Conservation (phyloP, 2,797 vertebrate species). For the Gadopsis bispinosus region DNA sequence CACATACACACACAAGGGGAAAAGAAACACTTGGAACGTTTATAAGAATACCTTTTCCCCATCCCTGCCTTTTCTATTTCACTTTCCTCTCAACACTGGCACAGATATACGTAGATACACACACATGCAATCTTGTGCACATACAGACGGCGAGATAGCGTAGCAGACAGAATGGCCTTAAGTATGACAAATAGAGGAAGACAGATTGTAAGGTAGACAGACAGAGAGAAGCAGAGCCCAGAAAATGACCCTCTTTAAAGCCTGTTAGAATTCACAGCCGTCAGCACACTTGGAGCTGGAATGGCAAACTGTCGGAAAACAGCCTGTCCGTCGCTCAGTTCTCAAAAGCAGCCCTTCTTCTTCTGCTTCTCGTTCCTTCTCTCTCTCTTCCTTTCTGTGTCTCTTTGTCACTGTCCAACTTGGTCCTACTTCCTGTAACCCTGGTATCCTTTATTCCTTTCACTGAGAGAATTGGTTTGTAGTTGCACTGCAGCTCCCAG, state of each 20-base stretch:
- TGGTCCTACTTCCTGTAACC: constrained; percentile 85
- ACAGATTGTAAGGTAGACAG: constrained; percentile 56
- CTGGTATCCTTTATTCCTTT: constrained; percentile 78
- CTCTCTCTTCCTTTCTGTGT: constrained; percentile 46
- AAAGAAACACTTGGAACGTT: constrained; percentile 38
- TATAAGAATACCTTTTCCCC: constrained; percentile 30
- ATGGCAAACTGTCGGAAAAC: constrained; percentile 58
- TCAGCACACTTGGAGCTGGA: constrained; percentile 64
- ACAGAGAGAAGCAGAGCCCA: constrained; percentile 55
- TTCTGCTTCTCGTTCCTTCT: constrained; percentile 51
- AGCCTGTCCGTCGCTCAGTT: constrained; percentile 50
- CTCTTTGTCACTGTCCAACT: constrained; percentile 74
- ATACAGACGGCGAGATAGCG: constrained; percentile 66
- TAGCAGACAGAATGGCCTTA: constrained; percentile 59
- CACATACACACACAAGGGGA: constrained; percentile 33
- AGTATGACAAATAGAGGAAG: constrained; percentile 68
- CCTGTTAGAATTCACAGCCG: constrained; percentile 56
- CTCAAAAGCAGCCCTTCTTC: constrained; percentile 63
- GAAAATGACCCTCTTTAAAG: constrained; percentile 61
- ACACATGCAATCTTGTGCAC: constrained; percentile 62
- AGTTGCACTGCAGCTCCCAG: constrained; percentile 70
- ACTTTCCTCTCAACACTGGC: constrained; percentile 40
- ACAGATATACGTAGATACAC: constrained; percentile 42
- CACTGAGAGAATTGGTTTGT: constrained; percentile 80
- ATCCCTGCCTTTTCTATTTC: constrained; percentile 41